phyloP scores from a whole-genome alignment of 2,888 invertebrate genomes.

The Drosophila limbata region DNA sequence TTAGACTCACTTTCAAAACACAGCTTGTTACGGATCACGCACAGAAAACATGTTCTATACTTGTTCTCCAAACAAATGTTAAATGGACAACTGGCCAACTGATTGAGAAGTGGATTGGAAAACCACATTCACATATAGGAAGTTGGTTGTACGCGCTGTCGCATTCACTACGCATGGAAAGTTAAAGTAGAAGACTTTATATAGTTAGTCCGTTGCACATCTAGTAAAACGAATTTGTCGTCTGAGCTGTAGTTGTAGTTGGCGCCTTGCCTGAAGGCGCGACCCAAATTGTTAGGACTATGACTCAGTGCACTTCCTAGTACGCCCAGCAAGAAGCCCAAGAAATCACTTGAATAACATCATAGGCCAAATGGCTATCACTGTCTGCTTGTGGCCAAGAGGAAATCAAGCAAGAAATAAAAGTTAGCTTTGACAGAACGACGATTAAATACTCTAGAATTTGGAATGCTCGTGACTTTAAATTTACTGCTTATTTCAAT shows the following conservation, averaged over 20 bases:
- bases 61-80: slow-evolving; percentile 30
- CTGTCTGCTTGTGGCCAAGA: slow-evolving; percentile 46
- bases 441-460: background rate
- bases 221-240: slow-evolving; percentile 47
- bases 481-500: no score
- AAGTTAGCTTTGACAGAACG: background rate
- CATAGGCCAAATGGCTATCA: slow-evolving; percentile 12
- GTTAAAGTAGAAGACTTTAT: slow-evolving; percentile 45
- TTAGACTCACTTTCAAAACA: slow-evolving; percentile 69
- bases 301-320: slow-evolving; percentile 59
- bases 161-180: slow-evolving; percentile 64
- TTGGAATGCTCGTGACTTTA: no score
- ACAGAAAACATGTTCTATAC: slow-evolving; percentile 66
- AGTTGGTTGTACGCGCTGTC: slow-evolving; percentile 58
- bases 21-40: slow-evolving; percentile 43
- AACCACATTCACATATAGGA: slow-evolving; percentile 54
- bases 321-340: slow-evolving; percentile 2
- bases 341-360: slow-evolving; percentile 1
- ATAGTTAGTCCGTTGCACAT: background rate
- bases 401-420: slow-evolving; percentile 52
- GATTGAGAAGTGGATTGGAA: slow-evolving; percentile 71
- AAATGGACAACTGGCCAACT: slow-evolving; percentile 31
- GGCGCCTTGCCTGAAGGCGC: slow-evolving; percentile 12
- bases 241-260: slow-evolving; percentile 9
- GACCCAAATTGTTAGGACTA: slow-evolving; percentile 59